phyloP scores from a whole-genome alignment of 1,140 invertebrate genomes.

The Reticulitermes speratus region DNA sequence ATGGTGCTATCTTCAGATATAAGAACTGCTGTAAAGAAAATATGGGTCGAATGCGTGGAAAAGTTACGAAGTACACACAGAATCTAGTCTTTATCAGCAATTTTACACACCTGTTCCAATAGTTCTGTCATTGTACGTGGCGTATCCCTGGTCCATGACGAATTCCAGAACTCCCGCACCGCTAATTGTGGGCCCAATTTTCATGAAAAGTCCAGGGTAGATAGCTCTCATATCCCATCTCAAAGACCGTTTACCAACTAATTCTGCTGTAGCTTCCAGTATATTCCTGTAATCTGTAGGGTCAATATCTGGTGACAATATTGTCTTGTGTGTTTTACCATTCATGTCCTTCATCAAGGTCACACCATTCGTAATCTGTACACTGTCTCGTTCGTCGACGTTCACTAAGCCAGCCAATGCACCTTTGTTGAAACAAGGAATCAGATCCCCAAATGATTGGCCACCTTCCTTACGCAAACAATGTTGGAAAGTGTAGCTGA shows the following conservation, averaged over 20 bases:
- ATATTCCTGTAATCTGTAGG: slow-evolving; percentile 63
- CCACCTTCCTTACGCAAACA: not conserved
- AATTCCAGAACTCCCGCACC: slow-evolving; percentile 67
- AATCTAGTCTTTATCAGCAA: not conserved
- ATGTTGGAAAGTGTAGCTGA: not conserved
- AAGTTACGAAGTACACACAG: no score
- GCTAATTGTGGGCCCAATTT: slow-evolving; percentile 63
- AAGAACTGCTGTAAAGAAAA: no score
- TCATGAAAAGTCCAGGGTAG: slow-evolving; percentile 69
- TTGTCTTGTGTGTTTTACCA: slow-evolving; percentile 45
- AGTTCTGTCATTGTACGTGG: slow-evolving; percentile 41
- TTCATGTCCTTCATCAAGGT: slow-evolving; percentile 56
- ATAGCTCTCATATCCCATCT: slow-evolving; percentile 68
- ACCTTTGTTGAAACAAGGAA: not conserved
- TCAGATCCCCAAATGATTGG: not conserved
- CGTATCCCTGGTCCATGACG: slow-evolving; percentile 58
- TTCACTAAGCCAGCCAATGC: not conserved
- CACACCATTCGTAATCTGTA: slow-evolving; percentile 61
- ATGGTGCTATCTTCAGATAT: no score
- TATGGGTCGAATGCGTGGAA: no score
- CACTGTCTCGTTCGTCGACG: slow-evolving; percentile 61
- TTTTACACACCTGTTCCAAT: slow-evolving; percentile 43
- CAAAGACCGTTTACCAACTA: slow-evolving; percentile 67
- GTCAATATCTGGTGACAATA: slow-evolving; percentile 59
- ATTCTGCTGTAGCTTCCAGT: slow-evolving; percentile 65